Conservation (phyloP, 2,888 invertebrate species). For the Apeira syringaria region DNA sequence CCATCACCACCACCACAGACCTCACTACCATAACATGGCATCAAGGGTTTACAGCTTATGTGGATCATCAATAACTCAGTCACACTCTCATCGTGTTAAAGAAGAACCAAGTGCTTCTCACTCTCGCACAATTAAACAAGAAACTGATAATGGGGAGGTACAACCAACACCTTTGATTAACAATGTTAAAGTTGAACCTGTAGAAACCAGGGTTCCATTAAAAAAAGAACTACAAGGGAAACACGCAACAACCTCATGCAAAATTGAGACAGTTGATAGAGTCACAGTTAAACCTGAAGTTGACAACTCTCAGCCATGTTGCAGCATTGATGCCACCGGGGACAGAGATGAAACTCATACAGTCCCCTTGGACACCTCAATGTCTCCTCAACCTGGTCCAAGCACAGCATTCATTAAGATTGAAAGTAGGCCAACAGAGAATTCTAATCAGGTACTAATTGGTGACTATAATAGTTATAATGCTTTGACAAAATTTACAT, state of each 20-base stretch:
- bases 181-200: not conserved
- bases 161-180: slow-evolving; percentile 8
- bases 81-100: slow-evolving; percentile 45
- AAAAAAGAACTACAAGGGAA: slow-evolving; percentile 50
- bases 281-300: slow-evolving; percentile 55
- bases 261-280: slow-evolving; percentile 35
- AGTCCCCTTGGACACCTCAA: too few relatives aligned
- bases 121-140: slow-evolving; percentile 51
- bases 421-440: slow-evolving; percentile 30
- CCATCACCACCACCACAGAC: slow-evolving; percentile 41
- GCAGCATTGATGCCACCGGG: slow-evolving; percentile 48
- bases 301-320: slow-evolving; percentile 35
- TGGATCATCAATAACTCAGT: slow-evolving; percentile 7
- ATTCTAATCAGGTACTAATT: slow-evolving; percentile 41
- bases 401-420: slow-evolving; percentile 48
- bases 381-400: slow-evolving; percentile 68
- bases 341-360: slow-evolving; percentile 41
- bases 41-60: slow-evolving; percentile 30
- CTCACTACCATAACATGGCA: slow-evolving; percentile 12
- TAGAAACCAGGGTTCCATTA: slow-evolving; percentile 22
- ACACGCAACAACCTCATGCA: slow-evolving; percentile 27
- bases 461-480: too few relatives aligned
- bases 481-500: too few relatives aligned
- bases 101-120: slow-evolving; percentile 50
- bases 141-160: slow-evolving; percentile 26